These are phyloP conservation scores for Vipera latastei DNA, from an alignment of 2,797 vertebrate species.

Conservation along the genomic window DNA sequence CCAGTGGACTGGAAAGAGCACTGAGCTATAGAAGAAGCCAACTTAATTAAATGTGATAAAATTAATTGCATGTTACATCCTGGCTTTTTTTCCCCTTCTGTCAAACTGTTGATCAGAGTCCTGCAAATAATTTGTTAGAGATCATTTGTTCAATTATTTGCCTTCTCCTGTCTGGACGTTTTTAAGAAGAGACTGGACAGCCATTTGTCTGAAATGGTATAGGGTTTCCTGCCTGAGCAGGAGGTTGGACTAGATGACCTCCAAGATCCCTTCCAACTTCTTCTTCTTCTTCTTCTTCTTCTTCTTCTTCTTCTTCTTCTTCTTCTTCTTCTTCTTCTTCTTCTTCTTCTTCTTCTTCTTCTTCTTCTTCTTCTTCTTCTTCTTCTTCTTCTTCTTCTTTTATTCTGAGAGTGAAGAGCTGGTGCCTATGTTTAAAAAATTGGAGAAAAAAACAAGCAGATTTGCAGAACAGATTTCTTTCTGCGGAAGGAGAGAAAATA, in stretches of 20 bases:
- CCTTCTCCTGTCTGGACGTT: background rate
- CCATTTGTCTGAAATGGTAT: no score
- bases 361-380: no score
- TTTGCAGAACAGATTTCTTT: constrained; percentile 5
- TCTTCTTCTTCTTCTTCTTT: no score
- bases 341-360: no score
- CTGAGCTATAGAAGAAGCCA: background rate
- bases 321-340: no score
- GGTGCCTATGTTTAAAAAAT: background rate
- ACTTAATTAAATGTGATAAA: constrained; percentile 24
- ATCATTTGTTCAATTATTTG: constrained; percentile 53
- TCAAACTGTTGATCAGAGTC: constrained; percentile 39
- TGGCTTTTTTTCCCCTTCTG: background rate
- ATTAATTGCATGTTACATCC: constrained; percentile 21
- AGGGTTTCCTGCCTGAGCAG: no score
- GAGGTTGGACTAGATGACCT: no score
- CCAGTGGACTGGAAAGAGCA: background rate
- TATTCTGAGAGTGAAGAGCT: background rate
- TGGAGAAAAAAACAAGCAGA: background rate
- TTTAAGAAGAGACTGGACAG: no score
- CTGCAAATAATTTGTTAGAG: constrained; percentile 46
- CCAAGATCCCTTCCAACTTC: no score
- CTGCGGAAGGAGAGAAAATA: background rate
- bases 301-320: no score
- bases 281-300: no score